These are phyloP conservation scores for Silurus asotus DNA, from an alignment of 2,113 vertebrate genomes.

Conservation along the genomic window DNA sequence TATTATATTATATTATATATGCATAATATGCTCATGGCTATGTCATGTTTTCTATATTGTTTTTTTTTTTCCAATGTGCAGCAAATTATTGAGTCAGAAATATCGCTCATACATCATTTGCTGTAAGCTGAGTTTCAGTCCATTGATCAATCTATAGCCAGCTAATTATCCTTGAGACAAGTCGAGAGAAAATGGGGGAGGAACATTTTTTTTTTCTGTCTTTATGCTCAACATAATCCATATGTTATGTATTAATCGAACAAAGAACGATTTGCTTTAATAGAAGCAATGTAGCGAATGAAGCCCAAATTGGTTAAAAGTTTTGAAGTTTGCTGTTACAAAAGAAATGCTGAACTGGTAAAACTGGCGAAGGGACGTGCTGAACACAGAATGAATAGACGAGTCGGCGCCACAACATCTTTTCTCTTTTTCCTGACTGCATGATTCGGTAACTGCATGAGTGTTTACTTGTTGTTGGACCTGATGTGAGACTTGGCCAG, in stretches of 20 bases:
- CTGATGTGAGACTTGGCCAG: conserved; percentile 51
- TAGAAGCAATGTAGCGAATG: neutral
- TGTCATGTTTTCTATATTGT: neutral
- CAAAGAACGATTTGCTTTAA: neutral
- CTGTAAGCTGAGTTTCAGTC: neutral
- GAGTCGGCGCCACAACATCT: conserved; percentile 5
- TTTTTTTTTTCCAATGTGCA: neutral
- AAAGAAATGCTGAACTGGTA: neutral
- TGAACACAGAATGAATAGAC: conserved; percentile 18
- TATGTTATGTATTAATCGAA: neutral
- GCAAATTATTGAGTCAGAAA: neutral
- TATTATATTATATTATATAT: too few species aligned
- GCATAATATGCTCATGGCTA: too few species aligned
- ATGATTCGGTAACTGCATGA: conserved; percentile 27
- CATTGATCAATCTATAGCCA: neutral
- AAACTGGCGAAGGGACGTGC: conserved; percentile 1
- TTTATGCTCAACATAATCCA: neutral
- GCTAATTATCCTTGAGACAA: neutral
- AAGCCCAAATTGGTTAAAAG: neutral
- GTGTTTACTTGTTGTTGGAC: conserved; percentile 51
- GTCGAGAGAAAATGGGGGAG: neutral
- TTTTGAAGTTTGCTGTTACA: neutral
- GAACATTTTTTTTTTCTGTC: neutral
- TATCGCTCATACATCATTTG: neutral
- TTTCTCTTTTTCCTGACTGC: conserved; percentile 33